Conservation (phyloP, 2,113 vertebrate genomes). For the Calonectris borealis region DNA sequence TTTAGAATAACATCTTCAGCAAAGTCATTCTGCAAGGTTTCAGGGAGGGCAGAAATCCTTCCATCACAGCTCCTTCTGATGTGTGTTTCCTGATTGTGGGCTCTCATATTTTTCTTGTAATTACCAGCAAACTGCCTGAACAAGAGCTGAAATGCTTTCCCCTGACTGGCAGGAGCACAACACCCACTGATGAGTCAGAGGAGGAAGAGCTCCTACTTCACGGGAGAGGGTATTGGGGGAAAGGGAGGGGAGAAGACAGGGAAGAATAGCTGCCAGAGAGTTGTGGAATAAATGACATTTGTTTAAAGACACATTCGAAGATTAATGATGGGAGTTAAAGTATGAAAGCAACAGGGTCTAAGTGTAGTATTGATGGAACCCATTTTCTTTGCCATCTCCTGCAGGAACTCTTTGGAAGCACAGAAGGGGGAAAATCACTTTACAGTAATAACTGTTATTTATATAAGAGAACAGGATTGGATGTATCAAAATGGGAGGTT, state of each 20-base stretch:
- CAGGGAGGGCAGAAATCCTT: background rate
- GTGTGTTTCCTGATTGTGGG: background rate
- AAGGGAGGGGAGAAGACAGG: background rate
- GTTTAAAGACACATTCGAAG: conserved; percentile 60
- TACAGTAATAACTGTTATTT: conserved; percentile 80
- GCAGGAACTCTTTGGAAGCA: conserved; percentile 70
- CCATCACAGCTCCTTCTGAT: background rate
- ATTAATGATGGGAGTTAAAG: conserved; percentile 63
- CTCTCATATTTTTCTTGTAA: background rate
- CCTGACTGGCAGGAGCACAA: background rate
- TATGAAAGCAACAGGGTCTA: conserved; percentile 51
- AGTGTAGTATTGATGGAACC: conserved; percentile 69
- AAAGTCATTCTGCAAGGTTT: background rate
- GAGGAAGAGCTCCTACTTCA: background rate
- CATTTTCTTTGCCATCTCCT: conserved; percentile 74
- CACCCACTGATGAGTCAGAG: conserved; percentile 6
- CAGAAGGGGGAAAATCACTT: conserved; percentile 57
- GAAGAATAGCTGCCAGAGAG: background rate
- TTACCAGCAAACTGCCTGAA: background rate
- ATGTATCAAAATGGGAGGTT: conserved; percentile 72
- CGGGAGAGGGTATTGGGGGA: background rate
- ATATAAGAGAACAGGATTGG: conserved; percentile 65
- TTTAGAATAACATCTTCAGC: background rate
- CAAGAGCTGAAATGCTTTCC: background rate
- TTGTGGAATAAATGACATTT: conserved; percentile 17